These are phyloP conservation scores for Pollenia amentaria DNA, from an alignment of 2,888 invertebrate species.

Conservation along the genomic window DNA sequence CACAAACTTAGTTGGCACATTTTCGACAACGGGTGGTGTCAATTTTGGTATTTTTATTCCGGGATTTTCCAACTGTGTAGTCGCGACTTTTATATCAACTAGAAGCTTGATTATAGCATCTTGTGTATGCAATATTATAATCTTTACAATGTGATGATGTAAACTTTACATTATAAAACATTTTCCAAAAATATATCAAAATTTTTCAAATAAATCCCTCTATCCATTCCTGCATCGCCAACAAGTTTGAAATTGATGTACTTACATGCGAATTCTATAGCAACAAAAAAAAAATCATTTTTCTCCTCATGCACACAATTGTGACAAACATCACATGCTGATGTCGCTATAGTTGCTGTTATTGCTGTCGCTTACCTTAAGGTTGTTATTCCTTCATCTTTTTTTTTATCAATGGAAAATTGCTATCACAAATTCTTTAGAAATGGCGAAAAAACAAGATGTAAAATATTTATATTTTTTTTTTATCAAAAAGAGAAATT, in stretches of 20 bases:
- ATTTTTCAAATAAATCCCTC: too few relatives aligned
- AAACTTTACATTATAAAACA: too few relatives aligned
- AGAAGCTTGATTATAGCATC: too few relatives aligned
- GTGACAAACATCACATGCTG: conserved; percentile 8
- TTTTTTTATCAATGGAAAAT: not conserved
- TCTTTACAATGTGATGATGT: too few relatives aligned
- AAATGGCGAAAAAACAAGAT: not conserved
- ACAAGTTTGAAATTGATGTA: conserved; percentile 10
- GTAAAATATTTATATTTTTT: not conserved
- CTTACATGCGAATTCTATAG: not conserved
- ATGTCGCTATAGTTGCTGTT: conserved; percentile 2
- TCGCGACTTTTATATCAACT: too few relatives aligned
- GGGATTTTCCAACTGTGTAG: too few relatives aligned
- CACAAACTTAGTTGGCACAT: too few relatives aligned
- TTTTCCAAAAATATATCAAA: too few relatives aligned
- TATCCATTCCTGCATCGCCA: conserved; percentile 21
- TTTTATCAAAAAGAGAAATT: not conserved
- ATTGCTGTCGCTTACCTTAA: not conserved
- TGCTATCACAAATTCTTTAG: not conserved
- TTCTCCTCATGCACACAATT: conserved; percentile 22
- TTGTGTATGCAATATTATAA: too few relatives aligned
- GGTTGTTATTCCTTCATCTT: not conserved
- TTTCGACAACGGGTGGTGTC: too few relatives aligned
- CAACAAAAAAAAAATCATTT: not conserved
- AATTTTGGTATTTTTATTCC: too few relatives aligned